A percentile compares a stretch with the other conserved stretches of the same genome.
phyloP scores from a whole-genome alignment of 2,113 vertebrate species.

The Paralichthys olivaceus region DNA sequence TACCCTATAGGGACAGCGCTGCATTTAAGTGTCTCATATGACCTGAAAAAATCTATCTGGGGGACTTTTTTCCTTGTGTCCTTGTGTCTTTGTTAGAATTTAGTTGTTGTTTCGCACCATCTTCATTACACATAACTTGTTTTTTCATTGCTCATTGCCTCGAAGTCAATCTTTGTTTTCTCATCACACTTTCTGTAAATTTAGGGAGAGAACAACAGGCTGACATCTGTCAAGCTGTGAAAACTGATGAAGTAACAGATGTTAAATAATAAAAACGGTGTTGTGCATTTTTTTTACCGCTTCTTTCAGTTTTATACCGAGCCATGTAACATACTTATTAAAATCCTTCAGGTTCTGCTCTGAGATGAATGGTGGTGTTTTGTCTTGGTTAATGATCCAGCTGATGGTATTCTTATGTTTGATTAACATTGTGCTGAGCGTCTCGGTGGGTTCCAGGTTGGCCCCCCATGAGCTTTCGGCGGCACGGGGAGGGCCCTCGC shows the following conservation, averaged over 20 bases:
- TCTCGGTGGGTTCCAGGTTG: constrained; percentile 42
- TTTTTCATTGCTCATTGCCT: constrained; percentile 49
- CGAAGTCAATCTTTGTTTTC: constrained; percentile 64
- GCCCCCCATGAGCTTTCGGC: constrained; percentile 1
- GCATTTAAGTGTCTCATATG: constrained; percentile 72
- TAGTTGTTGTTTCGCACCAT: constrained; percentile 35
- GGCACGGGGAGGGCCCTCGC: constrained; percentile 41
- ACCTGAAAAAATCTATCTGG: constrained; percentile 71
- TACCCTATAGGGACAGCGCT: constrained; percentile 58
- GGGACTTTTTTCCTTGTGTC: constrained; percentile 49
- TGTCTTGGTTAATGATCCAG: constrained; percentile 68
- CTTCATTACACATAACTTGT: constrained; percentile 36
- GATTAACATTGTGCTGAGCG: constrained; percentile 63
- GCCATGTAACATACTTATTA: constrained; percentile 49
- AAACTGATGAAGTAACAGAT: constrained; percentile 72
- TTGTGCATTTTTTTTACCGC: constrained; percentile 34
- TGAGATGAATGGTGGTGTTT: constrained; percentile 68
- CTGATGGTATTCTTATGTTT: constrained; percentile 72
- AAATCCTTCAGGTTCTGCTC: constrained; percentile 55
- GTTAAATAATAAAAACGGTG: constrained; percentile 64
- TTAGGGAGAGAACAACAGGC: constrained; percentile 47
- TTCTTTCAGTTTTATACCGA: constrained; percentile 51
- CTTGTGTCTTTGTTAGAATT: constrained; percentile 62
- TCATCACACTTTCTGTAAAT: constrained; percentile 59
- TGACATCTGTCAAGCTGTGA: constrained; percentile 60